Conservation (phyloP, 2,113 vertebrate species). For the Channa argus region DNA sequence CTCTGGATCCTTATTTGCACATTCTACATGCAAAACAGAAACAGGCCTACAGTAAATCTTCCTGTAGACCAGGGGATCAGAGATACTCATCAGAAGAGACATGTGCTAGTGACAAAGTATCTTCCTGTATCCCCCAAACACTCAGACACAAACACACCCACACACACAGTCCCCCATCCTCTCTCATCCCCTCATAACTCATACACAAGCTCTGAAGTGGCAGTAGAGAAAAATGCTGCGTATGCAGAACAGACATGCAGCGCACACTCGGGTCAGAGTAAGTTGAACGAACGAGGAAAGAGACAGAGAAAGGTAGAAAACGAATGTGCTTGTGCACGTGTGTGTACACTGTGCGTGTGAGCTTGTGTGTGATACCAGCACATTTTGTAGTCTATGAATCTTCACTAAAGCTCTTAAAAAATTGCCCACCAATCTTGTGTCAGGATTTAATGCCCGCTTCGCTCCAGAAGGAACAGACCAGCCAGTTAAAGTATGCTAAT, state of each 20-base stretch:
- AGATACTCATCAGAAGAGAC: conserved; percentile 59
- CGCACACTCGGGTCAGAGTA: conserved; percentile 53
- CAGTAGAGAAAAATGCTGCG: conserved; percentile 64
- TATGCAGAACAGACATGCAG: conserved; percentile 68
- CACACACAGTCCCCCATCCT: conserved; percentile 11
- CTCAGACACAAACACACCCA: conserved; percentile 27
- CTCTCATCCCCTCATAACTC: conserved; percentile 70
- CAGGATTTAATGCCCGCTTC: conserved; percentile 74
- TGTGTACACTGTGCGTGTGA: conserved; percentile 17
- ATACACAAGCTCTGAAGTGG: conserved; percentile 53
- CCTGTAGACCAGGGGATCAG: conserved; percentile 42
- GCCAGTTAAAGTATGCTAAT: conserved; percentile 83
- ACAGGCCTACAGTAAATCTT: conserved; percentile 5
- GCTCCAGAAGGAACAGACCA: conserved; percentile 65
- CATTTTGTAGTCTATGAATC: conserved; percentile 76
- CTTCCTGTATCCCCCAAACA: conserved; percentile 53
- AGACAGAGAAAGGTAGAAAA: conserved; percentile 27
- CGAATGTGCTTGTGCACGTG: conserved; percentile 12
- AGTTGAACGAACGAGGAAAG: conserved; percentile 47
- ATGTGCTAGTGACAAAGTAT: conserved; percentile 56
- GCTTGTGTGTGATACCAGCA: conserved; percentile 43
- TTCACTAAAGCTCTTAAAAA: conserved; percentile 76
- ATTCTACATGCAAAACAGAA: conserved; percentile 50
- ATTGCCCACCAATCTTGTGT: conserved; percentile 73
- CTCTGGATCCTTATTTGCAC: not conserved